phyloP scores from a whole-genome alignment of 2,797 vertebrate genomes.

The Petrocephalus sullivani region DNA sequence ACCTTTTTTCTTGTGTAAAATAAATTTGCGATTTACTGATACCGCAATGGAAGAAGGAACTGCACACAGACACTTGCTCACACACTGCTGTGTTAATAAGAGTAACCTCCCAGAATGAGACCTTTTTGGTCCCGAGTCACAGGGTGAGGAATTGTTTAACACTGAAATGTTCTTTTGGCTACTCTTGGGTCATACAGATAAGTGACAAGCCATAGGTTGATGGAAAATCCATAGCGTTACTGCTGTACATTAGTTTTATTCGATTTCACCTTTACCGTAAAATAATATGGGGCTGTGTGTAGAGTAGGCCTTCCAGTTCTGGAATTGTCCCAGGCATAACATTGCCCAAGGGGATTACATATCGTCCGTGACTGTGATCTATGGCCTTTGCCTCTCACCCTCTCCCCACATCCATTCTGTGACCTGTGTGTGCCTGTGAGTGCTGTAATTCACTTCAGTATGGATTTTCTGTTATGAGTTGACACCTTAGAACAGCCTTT shows the following conservation, averaged over 20 bases:
- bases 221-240: constrained; percentile 70
- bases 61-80: background rate
- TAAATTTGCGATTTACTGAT: constrained; percentile 17
- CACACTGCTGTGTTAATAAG: background rate
- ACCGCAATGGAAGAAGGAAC: background rate
- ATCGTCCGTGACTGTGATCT: constrained; percentile 47
- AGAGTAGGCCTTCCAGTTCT: constrained; percentile 32
- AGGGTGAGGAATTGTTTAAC: constrained; percentile 55
- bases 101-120: constrained; percentile 32
- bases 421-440: constrained; percentile 51
- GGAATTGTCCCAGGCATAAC: constrained; percentile 34
- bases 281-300: constrained; percentile 42
- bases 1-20: constrained; percentile 5
- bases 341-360: constrained; percentile 26
- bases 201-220: constrained; percentile 63
- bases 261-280: constrained; percentile 52
- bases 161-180: constrained; percentile 39
- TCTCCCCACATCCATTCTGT: constrained; percentile 6
- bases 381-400: constrained; percentile 37
- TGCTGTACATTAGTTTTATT: constrained; percentile 69
- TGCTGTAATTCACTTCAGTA: constrained; percentile 61
- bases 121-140: constrained; percentile 46
- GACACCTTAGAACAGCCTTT: constrained; percentile 43
- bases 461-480: constrained; percentile 62
- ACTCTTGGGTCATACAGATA: constrained; percentile 51